A percentile compares a stretch with the other conserved stretches of the same genome.
Conservation (phyloP, 2,113 vertebrate genomes). For the Mionectes macconnelli region DNA sequence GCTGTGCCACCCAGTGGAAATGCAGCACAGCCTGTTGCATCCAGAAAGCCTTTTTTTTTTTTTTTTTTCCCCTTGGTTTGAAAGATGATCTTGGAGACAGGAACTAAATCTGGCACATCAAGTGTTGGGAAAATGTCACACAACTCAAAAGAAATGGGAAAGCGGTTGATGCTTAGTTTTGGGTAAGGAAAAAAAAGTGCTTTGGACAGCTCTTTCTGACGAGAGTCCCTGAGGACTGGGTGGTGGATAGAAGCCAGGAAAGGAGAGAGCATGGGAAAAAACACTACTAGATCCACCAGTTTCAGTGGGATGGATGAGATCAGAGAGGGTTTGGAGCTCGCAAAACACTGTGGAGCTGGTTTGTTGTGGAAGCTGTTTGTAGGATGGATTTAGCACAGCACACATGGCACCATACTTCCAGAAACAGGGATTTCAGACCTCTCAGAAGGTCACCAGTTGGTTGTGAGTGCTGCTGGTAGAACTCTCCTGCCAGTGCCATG, state of each 20-base stretch:
- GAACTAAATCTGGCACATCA: constrained; percentile 50
- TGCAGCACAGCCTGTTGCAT: background rate
- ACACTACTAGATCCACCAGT: background rate
- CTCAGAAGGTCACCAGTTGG: background rate
- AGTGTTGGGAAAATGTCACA: background rate
- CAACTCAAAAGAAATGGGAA: background rate
- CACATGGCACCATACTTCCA: background rate
- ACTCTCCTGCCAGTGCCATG: rapidly evolving
- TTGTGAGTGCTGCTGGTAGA: rapidly evolving
- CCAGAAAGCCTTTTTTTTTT: background rate
- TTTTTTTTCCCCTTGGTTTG: background rate
- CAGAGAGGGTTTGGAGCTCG: background rate
- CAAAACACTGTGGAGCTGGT: background rate
- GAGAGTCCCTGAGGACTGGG: background rate
- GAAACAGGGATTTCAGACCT: background rate
- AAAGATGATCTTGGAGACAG: constrained; percentile 32
- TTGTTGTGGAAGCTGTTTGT: background rate
- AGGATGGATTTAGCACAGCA: background rate
- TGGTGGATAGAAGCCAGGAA: background rate
- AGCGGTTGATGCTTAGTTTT: background rate
- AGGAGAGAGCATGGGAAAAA: background rate
- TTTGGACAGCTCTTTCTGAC: background rate
- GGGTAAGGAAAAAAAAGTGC: background rate
- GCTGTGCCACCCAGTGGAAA: constrained; percentile 56
- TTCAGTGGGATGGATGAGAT: background rate